phyloP scores from a whole-genome alignment of 1,140 invertebrate species.

The Lepidurus arcticus region DNA sequence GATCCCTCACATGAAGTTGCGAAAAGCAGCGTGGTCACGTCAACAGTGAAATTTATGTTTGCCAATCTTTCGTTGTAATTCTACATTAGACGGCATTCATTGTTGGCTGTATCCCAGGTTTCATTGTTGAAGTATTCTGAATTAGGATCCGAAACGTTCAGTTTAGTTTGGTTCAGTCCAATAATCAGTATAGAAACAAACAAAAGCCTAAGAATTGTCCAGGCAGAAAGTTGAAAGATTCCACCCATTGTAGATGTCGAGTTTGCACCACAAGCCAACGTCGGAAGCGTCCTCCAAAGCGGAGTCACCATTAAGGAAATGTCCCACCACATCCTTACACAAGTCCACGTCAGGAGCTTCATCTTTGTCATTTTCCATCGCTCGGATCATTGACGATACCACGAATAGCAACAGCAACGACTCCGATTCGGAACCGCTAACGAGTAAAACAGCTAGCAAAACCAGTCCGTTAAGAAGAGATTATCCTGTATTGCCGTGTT shows the following conservation, averaged over 20 bases:
- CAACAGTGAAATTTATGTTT: no score
- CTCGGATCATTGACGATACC: conserved; percentile 31
- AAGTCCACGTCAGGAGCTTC: conserved; percentile 1
- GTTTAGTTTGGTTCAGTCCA: no score
- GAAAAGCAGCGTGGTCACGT: no score
- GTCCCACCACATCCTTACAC: neutral
- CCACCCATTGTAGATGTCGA: neutral
- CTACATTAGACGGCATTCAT: no score
- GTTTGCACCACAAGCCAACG: neutral
- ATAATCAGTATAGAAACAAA: no score
- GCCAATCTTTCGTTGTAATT: no score
- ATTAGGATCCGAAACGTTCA: no score
- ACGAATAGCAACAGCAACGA: neutral
- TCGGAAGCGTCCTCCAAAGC: neutral
- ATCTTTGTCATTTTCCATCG: conserved; percentile 32
- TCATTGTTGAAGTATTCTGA: no score
- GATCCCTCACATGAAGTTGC: no score
- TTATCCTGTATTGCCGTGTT: neutral
- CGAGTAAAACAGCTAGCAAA: neutral
- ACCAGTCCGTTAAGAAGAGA: neutral
- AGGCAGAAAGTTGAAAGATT: no score
- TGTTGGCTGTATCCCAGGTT: no score
- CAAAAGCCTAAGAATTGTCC: no score
- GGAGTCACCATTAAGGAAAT: neutral
- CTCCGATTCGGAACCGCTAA: neutral